Conservation (phyloP, 1,140 invertebrate species). For the Babylonia areolata region DNA sequence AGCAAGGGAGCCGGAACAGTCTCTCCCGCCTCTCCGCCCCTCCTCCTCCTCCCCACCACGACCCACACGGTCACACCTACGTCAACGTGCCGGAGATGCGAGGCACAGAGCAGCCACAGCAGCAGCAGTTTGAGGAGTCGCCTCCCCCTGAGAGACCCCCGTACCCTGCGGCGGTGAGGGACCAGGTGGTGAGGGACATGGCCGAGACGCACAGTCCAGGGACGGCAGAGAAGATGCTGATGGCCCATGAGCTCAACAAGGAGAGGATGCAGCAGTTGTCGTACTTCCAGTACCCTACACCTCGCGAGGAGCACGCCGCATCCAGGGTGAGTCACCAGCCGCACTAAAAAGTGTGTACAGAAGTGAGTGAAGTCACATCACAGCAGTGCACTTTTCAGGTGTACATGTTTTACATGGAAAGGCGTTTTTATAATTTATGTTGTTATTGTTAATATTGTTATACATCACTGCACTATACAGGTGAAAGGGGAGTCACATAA, state of each 20-base stretch:
- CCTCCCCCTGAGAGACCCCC: constrained; percentile 61
- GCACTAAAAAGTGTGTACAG: too few relatives aligned
- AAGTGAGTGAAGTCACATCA: too few relatives aligned
- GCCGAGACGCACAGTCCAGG: constrained; percentile 62
- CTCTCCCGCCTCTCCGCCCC: constrained; percentile 3
- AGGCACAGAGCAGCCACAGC: constrained; percentile 14
- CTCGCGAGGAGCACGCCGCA: constrained; percentile 11
- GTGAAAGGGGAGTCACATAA: too few relatives aligned
- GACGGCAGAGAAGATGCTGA: constrained; percentile 59
- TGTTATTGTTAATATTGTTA: too few relatives aligned
- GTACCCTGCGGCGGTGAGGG: constrained; percentile 57
- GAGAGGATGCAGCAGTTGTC: constrained; percentile 56
- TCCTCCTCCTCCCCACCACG: neutral
- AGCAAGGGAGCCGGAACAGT: constrained; percentile 19
- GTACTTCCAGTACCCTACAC: constrained; percentile 67
- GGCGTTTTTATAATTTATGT: too few relatives aligned
- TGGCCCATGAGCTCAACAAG: constrained; percentile 53
- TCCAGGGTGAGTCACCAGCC: constrained; percentile 39
- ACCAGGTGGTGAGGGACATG: constrained; percentile 62
- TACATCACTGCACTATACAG: too few relatives aligned
- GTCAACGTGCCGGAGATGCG: constrained; percentile 53
- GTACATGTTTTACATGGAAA: too few relatives aligned
- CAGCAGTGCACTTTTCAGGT: too few relatives aligned
- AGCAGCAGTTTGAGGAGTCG: constrained; percentile 25
- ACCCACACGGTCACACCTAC: constrained; percentile 52